Evolutionary conservation across 2,113 vertebrate species (phyloP).

Genomic region (Scophthalmus maximus): DNA sequence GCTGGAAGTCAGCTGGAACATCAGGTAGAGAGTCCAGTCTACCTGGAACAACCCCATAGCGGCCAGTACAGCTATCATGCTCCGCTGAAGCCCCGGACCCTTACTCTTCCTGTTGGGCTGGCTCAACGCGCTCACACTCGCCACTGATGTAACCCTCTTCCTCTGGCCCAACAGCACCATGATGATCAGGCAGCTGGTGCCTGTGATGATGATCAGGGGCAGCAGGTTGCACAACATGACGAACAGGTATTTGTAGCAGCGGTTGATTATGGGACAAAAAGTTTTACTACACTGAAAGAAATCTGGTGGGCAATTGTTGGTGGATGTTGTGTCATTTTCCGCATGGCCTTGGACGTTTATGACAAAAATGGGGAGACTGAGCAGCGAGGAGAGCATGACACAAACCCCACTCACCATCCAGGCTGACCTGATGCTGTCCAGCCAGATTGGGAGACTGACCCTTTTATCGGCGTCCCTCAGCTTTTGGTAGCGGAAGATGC

Average conservation of each 20-base stretch:
- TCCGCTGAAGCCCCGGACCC: conserved; percentile 45
- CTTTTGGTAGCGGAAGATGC: conserved; percentile 82
- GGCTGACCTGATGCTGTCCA: conserved; percentile 72
- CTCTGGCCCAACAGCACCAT: conserved; percentile 63
- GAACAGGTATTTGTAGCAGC: conserved; percentile 74
- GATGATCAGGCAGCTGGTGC: conserved; percentile 73
- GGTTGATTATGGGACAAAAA: conserved; percentile 58
- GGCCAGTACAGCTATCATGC: conserved; percentile 70
- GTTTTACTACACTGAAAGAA: conserved; percentile 72
- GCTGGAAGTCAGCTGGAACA: conserved; percentile 64
- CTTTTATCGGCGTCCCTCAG: conserved; percentile 63
- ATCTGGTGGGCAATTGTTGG: conserved; percentile 56
- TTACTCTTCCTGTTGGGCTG: conserved; percentile 22
- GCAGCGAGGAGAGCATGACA: conserved; percentile 30
- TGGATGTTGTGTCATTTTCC: conserved; percentile 35
- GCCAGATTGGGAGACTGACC: conserved; percentile 58
- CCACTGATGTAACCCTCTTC: conserved; percentile 35
- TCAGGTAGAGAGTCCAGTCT: conserved; percentile 78
- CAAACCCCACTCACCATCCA: conserved; percentile 53
- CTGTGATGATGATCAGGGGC: conserved; percentile 77
- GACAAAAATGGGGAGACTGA: conserved; percentile 63
- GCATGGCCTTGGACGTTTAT: conserved; percentile 4
- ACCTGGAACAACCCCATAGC: conserved; percentile 81
- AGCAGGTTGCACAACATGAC: conserved; percentile 66
- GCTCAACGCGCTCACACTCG: neutral